A percentile compares a stretch with the other conserved stretches of the same genome.
These are phyloP conservation scores for Lymantria dispar DNA, from an alignment of 2,888 invertebrate species.

Conservation along the genomic window DNA sequence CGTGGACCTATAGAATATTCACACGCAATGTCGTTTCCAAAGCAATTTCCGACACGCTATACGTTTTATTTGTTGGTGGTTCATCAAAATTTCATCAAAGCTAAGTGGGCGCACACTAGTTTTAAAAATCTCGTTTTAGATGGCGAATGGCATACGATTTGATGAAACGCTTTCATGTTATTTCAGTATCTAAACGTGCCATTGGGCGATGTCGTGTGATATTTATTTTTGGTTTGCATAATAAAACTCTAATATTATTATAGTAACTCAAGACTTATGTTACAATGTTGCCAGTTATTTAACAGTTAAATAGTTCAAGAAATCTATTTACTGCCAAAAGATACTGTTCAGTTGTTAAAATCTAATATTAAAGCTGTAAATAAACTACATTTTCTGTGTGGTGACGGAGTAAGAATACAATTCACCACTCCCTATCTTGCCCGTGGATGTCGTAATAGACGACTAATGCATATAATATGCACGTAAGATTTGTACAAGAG, in stretches of 20 bases:
- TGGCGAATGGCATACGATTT: slow-evolving; percentile 6
- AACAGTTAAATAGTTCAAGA: not conserved
- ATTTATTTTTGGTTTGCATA: slow-evolving; percentile 4
- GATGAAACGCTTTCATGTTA: slow-evolving; percentile 24
- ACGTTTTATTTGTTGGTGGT: slow-evolving; percentile 18
- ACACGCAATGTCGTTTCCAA: slow-evolving; percentile 32
- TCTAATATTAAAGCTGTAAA: no score
- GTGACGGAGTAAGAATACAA: no score
- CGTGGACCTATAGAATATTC: slow-evolving; percentile 25
- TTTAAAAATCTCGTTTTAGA: slow-evolving; percentile 17
- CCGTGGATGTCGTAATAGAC: no score
- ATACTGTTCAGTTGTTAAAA: no score
- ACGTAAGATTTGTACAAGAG: no score
- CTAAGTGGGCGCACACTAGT: slow-evolving; percentile 29
- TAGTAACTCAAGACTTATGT: not conserved
- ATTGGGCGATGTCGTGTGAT: slow-evolving; percentile 1
- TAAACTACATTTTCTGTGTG: no score
- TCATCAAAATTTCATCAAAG: slow-evolving; percentile 36
- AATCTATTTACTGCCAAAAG: not conserved
- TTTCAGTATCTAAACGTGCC: slow-evolving; percentile 12
- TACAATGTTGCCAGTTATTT: not conserved
- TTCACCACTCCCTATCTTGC: no score
- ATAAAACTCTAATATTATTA: slow-evolving; percentile 5
- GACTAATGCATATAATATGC: no score
- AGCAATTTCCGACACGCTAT: slow-evolving; percentile 38